These are phyloP conservation scores for Brachyhypopomus occidentalis DNA, from an alignment of 2,113 vertebrate genomes.

Conservation along the genomic window DNA sequence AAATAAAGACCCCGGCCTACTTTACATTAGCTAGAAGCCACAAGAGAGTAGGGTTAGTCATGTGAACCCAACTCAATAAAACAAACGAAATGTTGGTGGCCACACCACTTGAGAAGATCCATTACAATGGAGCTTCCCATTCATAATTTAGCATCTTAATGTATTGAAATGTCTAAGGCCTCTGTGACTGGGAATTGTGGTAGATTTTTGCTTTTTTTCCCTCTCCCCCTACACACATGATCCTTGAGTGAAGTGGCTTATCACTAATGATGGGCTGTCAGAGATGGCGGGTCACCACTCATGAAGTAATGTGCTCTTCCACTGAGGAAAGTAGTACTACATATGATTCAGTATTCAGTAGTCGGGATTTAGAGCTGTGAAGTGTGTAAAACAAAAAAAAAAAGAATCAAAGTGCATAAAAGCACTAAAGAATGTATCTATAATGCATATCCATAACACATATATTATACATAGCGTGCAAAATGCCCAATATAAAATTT, in stretches of 20 bases:
- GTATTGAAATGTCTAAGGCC: constrained; percentile 36
- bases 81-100: constrained; percentile 31
- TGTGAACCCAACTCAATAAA: constrained; percentile 11
- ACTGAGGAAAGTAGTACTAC: neutral
- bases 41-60: constrained; percentile 25
- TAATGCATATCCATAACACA: too few species aligned
- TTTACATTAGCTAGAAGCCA: constrained; percentile 28
- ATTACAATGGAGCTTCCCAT: constrained; percentile 41
- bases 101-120: constrained; percentile 41
- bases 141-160: constrained; percentile 55
- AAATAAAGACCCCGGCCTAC: constrained; percentile 56
- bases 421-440: neutral
- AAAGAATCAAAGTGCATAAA: neutral
- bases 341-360: neutral
- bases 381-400: neutral
- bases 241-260: constrained; percentile 39
- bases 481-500: neutral
- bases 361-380: neutral
- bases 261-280: constrained; percentile 14
- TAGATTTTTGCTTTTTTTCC: neutral
- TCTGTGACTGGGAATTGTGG: neutral
- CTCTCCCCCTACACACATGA: neutral
- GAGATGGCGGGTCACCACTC: constrained; percentile 6
- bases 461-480: neutral
- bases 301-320: neutral